Evolutionary conservation across 2,888 invertebrate genomes (phyloP), one percentile per base, ranked within the genome.

Genomic region (Scaptomyza tumidula): DNA sequence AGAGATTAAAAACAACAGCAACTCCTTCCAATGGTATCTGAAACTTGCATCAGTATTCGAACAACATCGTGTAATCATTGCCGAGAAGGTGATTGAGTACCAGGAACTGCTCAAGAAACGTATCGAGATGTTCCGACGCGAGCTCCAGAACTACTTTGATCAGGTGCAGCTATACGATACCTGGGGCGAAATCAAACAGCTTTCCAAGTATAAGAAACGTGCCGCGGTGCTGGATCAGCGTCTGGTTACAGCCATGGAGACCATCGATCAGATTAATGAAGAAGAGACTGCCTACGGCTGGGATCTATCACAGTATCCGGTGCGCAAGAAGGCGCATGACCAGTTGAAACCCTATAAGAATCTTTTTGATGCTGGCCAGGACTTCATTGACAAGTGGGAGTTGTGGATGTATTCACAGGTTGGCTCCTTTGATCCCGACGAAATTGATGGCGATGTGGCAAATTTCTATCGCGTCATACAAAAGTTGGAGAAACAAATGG

Each of bases 281-380:
- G 98, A 99, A 91, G 99, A 99, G 90, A 93, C 94, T 33, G 94
- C 98, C 16, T 98, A 96, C 90, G 97, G 96, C 11, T 98, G 96
- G 95, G 96, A 98, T 88, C 90, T 95, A 9, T 97, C 98, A 0
- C 95, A 96, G 80, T 99, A 98, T 93, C 97, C 98, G 0, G 93
- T 96, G 71, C 94, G 98, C 69, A 97, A 97, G 91, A 92, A 94
- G 85, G 93, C 95, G 0, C 95, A 96, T 71, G 98, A 98, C 83
- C 96, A 94, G 89, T 93, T 99, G 44, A 94, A 94, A 29, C 98
- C 98, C 0, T 99, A 94, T 90, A 96, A 97, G 90, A 95, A 95
- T 88, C 93, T 99, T 0, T 99, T 96, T 90, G 98, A 98, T 89
- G 96, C 96, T n/a, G 95, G 96, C 0, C 95, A 95, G 66, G 97